Evolutionary conservation across 1,140 invertebrate species (phyloP).

Genomic region (Ladona fulva): DNA sequence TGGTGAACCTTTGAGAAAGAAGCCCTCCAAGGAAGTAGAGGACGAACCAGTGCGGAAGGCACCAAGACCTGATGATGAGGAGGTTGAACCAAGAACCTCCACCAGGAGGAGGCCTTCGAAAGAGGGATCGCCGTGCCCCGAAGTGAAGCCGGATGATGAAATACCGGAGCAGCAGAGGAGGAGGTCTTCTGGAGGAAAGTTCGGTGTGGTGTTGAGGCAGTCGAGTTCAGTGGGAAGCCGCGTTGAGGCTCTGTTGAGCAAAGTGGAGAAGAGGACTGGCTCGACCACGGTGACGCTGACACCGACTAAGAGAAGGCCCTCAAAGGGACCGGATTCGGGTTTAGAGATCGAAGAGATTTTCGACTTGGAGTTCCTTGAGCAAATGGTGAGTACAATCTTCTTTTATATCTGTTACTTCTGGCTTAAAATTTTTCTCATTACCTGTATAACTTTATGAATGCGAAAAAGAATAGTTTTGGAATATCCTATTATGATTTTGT

Average conservation of each 20-base stretch:
- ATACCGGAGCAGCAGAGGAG: neutral
- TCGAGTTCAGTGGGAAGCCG: slow-evolving; percentile 29
- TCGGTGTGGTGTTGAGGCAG: slow-evolving; percentile 49
- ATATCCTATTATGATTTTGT: no score
- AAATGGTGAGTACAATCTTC: slow-evolving; percentile 44
- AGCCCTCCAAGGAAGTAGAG: neutral
- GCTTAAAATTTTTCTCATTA: no score
- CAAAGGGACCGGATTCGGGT: neutral
- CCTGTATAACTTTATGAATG: no score
- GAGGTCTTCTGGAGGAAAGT: slow-evolving; percentile 38
- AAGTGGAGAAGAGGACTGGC: slow-evolving; percentile 25
- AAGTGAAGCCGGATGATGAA: neutral
- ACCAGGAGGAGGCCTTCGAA: neutral
- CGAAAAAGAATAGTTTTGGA: no score
- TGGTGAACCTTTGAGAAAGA: neutral
- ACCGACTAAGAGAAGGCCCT: neutral
- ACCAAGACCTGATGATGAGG: neutral
- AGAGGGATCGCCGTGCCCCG: neutral
- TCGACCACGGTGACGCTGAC: slow-evolving; percentile 24
- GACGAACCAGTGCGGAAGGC: neutral
- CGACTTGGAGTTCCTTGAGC: slow-evolving; percentile 55
- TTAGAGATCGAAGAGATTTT: slow-evolving; percentile 54
- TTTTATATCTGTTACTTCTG: no score
- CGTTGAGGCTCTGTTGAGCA: neutral
- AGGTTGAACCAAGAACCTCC: neutral